Evolutionary conservation across 2,113 vertebrate genomes (phyloP).

Genomic region (Neolamprologus longior): DNA sequence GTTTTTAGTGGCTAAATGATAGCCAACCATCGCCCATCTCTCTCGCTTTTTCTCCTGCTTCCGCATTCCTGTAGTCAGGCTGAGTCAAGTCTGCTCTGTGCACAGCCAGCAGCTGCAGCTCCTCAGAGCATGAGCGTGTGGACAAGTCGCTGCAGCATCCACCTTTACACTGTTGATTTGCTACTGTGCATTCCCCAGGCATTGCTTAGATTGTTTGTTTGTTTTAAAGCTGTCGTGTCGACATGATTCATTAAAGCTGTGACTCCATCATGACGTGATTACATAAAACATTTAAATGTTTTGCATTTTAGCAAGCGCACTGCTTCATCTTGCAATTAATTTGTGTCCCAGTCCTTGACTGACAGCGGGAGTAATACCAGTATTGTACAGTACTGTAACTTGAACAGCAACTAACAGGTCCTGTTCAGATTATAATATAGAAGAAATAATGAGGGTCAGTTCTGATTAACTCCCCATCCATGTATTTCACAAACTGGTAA

Average conservation of each 20-base stretch:
- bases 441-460: background rate
- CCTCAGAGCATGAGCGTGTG: background rate
- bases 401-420: background rate
- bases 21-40: background rate
- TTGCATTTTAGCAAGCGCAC: background rate
- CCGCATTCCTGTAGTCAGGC: conserved; percentile 59
- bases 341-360: background rate
- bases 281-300: background rate
- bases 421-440: background rate
- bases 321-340: background rate
- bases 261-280: background rate
- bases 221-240: fast-evolving
- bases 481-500: background rate
- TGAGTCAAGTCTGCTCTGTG: conserved; percentile 35
- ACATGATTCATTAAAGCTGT: background rate
- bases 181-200: too few relatives aligned
- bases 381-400: background rate
- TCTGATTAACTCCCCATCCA: background rate
- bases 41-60: conserved; percentile 5
- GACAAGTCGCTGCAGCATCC: conserved; percentile 23
- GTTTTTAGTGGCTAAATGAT: background rate
- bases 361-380: background rate
- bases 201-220: fast-evolving
- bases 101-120: background rate
- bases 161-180: background rate